Percentiles rank a stretch among this genome's conserved stretches.
phyloP scores from a whole-genome alignment of 2,888 invertebrate species.

The Scaptomyza polygonia region DNA sequence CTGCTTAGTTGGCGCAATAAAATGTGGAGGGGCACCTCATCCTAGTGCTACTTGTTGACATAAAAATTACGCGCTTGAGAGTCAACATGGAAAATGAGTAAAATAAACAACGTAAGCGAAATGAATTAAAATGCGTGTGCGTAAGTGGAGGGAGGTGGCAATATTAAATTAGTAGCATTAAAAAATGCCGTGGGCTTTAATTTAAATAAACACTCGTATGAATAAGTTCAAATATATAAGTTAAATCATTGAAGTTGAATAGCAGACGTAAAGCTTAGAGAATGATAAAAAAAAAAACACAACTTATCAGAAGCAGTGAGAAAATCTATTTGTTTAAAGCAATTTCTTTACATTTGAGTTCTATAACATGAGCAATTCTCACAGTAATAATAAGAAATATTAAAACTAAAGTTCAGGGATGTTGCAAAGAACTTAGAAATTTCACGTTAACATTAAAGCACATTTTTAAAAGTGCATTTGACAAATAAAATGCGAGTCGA shows the following conservation, averaged over 20 bases:
- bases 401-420: background rate
- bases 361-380: constrained; percentile 20
- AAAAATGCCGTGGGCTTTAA: constrained; percentile 18
- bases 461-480: too few relatives aligned
- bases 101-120: constrained; percentile 59
- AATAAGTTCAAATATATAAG: background rate
- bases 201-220: background rate
- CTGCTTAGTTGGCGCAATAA: constrained; percentile 64
- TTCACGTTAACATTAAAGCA: too few relatives aligned
- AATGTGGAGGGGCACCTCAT: constrained; percentile 23
- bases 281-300: background rate
- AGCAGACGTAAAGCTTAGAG: background rate
- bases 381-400: constrained; percentile 4
- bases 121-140: constrained; percentile 24
- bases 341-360: constrained; percentile 13
- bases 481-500: too few relatives aligned
- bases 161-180: constrained; percentile 62
- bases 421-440: too few relatives aligned
- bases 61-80: constrained; percentile 75
- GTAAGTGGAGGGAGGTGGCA: constrained; percentile 1
- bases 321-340: constrained; percentile 4
- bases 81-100: constrained; percentile 71
- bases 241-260: background rate
- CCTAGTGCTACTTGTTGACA: constrained; percentile 62
- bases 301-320: background rate